Evolutionary conservation across 1,140 invertebrate genomes (phyloP).

Genomic region (Microplitis mediator): DNA sequence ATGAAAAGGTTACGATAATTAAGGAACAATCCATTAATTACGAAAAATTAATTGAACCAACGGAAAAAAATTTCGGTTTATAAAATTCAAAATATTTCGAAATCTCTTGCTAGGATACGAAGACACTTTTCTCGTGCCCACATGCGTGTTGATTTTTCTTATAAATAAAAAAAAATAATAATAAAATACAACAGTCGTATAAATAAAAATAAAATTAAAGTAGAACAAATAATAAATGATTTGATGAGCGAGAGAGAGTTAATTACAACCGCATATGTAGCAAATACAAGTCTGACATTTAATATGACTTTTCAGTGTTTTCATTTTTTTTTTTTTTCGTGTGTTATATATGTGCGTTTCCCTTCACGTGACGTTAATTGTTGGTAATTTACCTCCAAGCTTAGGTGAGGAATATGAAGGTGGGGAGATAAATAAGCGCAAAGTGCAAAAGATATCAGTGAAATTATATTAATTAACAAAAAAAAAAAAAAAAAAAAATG

Average conservation of each 20-base stretch:
- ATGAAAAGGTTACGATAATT: no score
- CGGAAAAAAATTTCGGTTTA: no score
- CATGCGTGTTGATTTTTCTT: slow-evolving; percentile 22
- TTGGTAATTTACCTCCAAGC: slow-evolving; percentile 26
- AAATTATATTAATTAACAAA: background rate
- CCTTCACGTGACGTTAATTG: slow-evolving; percentile 27
- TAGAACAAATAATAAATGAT: slow-evolving; percentile 21
- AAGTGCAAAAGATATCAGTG: background rate
- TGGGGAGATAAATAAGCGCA: slow-evolving; percentile 8
- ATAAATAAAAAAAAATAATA: slow-evolving; percentile 19
- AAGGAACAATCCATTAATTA: no score
- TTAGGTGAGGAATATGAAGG: slow-evolving; percentile 19
- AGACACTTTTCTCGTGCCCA: slow-evolving; percentile 24
- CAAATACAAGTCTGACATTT: slow-evolving; percentile 21
- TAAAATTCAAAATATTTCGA: no score
- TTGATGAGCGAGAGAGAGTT: slow-evolving; percentile 15
- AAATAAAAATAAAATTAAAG: slow-evolving; percentile 5
- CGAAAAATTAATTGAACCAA: no score
- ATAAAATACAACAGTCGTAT: background rate
- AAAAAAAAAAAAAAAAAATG: background rate
- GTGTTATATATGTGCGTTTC: slow-evolving; percentile 2
- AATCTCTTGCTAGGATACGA: slow-evolving; percentile 2
- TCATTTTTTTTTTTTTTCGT: background rate
- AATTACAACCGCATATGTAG: slow-evolving; percentile 24
- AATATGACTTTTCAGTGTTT: slow-evolving; percentile 8